Conservation (phyloP, 2,797 vertebrate species). For the Peromyscus eremicus region DNA sequence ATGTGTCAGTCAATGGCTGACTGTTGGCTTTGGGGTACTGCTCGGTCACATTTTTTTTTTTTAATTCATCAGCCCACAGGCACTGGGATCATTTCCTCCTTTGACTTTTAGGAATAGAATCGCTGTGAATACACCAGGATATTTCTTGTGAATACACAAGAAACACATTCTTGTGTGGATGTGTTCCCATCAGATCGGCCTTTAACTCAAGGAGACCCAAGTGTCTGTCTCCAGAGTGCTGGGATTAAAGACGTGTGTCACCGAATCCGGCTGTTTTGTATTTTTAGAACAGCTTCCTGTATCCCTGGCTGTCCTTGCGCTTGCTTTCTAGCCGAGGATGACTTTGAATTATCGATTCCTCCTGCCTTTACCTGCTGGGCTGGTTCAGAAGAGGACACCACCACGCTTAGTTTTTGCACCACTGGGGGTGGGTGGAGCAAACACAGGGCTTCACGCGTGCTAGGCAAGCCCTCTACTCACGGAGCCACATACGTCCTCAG, state of each 20-base stretch:
- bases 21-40: too few species aligned
- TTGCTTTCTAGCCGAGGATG: not conserved
- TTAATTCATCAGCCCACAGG: not conserved
- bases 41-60: too few species aligned
- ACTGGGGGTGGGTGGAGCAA: not conserved
- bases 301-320: not conserved
- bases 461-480: not conserved
- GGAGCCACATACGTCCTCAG: not conserved
- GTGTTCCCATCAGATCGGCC: not conserved
- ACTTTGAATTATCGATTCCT: not conserved
- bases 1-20: not conserved
- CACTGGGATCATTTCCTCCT: too few species aligned
- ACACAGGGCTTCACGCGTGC: not conserved
- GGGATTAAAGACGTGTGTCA: not conserved
- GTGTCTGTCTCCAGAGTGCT: not conserved
- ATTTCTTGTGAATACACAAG: too few species aligned
- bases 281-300: not conserved
- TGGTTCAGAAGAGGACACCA: not conserved
- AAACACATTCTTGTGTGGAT: not conserved
- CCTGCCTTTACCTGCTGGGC: not conserved
- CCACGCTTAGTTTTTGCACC: not conserved
- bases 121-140: not conserved
- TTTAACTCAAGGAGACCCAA: not conserved
- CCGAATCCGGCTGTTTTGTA: not conserved
- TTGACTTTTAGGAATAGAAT: not conserved